Conservation (phyloP, 2,113 vertebrate species). For the Falco punctatus region DNA sequence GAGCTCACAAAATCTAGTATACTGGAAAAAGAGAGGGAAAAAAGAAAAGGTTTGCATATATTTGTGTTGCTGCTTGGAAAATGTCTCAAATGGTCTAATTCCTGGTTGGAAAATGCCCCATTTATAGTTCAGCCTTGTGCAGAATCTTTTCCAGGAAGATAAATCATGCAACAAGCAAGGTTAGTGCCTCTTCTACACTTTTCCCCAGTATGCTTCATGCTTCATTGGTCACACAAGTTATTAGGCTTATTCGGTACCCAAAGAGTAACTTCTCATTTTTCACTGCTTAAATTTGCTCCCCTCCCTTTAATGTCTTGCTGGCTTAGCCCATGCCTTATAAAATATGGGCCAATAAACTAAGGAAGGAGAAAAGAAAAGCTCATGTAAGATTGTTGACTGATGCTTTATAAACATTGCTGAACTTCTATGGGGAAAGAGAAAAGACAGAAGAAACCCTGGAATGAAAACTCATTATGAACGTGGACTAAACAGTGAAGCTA, state of each 20-base stretch:
- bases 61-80: background rate
- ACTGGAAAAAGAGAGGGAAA: background rate
- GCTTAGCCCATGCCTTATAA: slow-evolving; percentile 48
- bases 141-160: slow-evolving; percentile 12
- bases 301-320: background rate
- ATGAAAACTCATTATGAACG: slow-evolving; percentile 55
- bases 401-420: slow-evolving; percentile 71
- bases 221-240: slow-evolving; percentile 53
- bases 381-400: slow-evolving; percentile 45
- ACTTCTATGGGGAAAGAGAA: background rate
- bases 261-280: slow-evolving; percentile 57
- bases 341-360: slow-evolving; percentile 64
- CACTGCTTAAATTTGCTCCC: slow-evolving; percentile 25
- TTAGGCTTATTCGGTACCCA: slow-evolving; percentile 33
- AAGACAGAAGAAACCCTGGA: slow-evolving; percentile 27
- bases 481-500: background rate
- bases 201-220: background rate
- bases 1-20: background rate
- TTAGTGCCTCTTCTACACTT: slow-evolving; percentile 13
- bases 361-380: slow-evolving; percentile 46
- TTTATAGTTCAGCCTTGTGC: slow-evolving; percentile 18
- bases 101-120: background rate
- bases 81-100: background rate
- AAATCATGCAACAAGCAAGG: slow-evolving; percentile 27
- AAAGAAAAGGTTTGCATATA: background rate